Percentiles rank a stretch among this genome's conserved stretches.
Conservation (phyloP, 2,888 invertebrate genomes). For the Nebria salina region DNA sequence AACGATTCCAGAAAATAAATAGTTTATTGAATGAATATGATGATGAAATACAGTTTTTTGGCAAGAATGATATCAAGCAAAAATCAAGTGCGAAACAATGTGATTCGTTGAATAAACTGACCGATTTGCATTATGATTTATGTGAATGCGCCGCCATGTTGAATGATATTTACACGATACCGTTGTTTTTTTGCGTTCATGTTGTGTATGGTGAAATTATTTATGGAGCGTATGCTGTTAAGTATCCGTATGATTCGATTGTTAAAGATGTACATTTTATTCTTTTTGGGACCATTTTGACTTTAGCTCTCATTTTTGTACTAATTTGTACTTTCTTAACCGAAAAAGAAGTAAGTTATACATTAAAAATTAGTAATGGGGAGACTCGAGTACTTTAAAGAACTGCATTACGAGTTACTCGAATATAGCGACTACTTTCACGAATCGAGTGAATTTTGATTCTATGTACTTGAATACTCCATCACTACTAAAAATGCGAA, state of each 20-base stretch:
- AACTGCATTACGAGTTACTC: too few species aligned
- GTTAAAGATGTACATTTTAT: conserved; percentile 37
- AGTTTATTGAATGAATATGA: conserved; percentile 32
- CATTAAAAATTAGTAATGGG: not conserved
- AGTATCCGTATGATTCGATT: conserved; percentile 37
- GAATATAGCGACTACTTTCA: too few species aligned
- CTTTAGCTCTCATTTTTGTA: conserved; percentile 32
- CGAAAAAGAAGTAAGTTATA: conserved; percentile 31
- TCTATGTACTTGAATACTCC: too few species aligned
- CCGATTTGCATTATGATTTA: conserved; percentile 36
- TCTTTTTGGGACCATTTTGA: conserved; percentile 28
- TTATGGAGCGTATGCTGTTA: conserved; percentile 29
- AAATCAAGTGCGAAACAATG: conserved; percentile 9
- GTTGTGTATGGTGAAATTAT: conserved; percentile 43
- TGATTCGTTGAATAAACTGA: conserved; percentile 35
- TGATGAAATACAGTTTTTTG: conserved; percentile 23
- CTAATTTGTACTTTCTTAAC: conserved; percentile 34
- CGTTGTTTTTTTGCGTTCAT: conserved; percentile 39
- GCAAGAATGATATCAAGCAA: conserved; percentile 14
- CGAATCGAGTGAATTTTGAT: too few species aligned
- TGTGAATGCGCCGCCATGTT: conserved; percentile 35
- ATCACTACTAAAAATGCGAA: too few species aligned
- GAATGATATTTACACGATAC: conserved; percentile 29
- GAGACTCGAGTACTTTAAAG: too few species aligned
- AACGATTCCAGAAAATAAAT: conserved; percentile 41